Percentiles rank a stretch among this genome's conserved stretches.
phyloP scores from a whole-genome alignment of 1,140 invertebrate genomes.

The Monomorium pharaonis region DNA sequence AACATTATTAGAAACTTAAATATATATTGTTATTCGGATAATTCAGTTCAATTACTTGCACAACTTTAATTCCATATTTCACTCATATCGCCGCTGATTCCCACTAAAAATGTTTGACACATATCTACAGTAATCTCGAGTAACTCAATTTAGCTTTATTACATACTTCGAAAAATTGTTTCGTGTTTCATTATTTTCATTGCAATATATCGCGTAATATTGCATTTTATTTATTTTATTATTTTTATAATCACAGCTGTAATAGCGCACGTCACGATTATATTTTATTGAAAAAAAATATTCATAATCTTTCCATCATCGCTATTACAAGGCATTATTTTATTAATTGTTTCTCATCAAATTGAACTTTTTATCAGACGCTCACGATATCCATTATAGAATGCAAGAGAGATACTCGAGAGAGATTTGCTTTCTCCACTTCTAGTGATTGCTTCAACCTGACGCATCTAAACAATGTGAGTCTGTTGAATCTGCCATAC shows the following conservation, averaged over 20 bases:
- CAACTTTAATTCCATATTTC: neutral
- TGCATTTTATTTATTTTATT: no score
- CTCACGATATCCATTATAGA: constrained; percentile 1
- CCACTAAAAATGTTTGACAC: neutral
- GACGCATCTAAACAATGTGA: neutral
- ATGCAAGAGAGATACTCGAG: constrained; percentile 12
- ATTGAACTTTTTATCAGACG: constrained; percentile 12
- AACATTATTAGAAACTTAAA: neutral
- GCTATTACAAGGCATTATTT: neutral
- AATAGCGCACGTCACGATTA: neutral
- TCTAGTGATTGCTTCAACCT: neutral
- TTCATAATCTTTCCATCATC: neutral
- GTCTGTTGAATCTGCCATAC: neutral
- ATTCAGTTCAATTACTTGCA: neutral
- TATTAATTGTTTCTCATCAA: no score
- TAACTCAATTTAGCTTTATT: neutral
- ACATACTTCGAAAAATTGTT: neutral
- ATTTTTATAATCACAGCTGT: neutral
- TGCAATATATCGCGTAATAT: neutral
- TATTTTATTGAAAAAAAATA: neutral
- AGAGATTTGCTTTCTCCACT: constrained; percentile 2
- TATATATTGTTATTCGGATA: neutral
- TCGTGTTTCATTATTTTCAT: neutral
- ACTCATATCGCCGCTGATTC: neutral
- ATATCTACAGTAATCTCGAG: neutral